Evolutionary conservation across 2,888 invertebrate genomes (phyloP).

Genomic region (Callyntrura guangdongensis): DNA sequence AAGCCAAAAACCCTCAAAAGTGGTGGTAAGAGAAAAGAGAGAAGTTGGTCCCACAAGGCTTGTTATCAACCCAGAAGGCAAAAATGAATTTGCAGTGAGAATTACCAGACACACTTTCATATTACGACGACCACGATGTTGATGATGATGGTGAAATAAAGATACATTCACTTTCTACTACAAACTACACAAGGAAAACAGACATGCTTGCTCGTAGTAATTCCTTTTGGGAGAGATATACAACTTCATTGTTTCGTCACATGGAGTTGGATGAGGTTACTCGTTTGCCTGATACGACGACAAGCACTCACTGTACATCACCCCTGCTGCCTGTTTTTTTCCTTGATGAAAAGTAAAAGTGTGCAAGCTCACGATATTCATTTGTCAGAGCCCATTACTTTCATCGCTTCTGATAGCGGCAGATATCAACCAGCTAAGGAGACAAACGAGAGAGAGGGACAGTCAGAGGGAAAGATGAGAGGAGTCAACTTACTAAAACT

Average conservation of each 20-base stretch:
- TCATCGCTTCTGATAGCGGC: conserved; percentile 57
- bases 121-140: conserved; percentile 28
- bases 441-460: background rate
- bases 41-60: conserved; percentile 74
- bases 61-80: conserved; percentile 74
- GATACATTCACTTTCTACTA: conserved; percentile 32
- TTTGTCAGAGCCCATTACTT: conserved; percentile 84
- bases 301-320: conserved; percentile 19
- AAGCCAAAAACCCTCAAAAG: conserved; percentile 56
- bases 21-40: conserved; percentile 47
- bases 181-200: conserved; percentile 10
- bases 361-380: conserved; percentile 81
- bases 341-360: conserved; percentile 77
- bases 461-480: conserved; percentile 21
- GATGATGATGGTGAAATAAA: conserved; percentile 37
- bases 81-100: conserved; percentile 75
- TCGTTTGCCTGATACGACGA: background rate
- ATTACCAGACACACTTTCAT: conserved; percentile 58
- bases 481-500: conserved; percentile 36
- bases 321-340: too few relatives aligned
- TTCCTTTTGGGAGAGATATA: background rate
- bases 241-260: conserved; percentile 39
- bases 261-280: conserved; percentile 51
- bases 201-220: background rate
- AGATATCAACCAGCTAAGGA: conserved; percentile 21